phyloP scores from a whole-genome alignment of 2,888 invertebrate genomes.

The Papilio elwesi region DNA sequence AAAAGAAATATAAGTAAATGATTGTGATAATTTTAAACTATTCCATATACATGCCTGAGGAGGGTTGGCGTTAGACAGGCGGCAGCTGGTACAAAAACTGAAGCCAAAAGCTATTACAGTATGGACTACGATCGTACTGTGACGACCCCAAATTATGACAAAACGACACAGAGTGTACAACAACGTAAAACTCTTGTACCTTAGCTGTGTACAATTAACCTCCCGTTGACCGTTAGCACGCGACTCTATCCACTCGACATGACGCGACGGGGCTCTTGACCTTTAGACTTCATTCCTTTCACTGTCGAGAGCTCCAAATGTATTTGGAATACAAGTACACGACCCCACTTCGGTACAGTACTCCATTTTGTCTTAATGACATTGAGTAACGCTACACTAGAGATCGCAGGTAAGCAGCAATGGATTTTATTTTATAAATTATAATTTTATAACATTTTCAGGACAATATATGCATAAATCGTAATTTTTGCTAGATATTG shows the following conservation, averaged over 20 bases:
- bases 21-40: too few species aligned
- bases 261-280: conserved; percentile 34
- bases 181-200: neutral
- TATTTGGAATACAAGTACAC: conserved; percentile 11
- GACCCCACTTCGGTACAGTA: neutral
- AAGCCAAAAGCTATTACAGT: too few species aligned
- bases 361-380: neutral
- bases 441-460: neutral
- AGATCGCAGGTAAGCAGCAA: neutral
- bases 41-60: too few species aligned
- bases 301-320: conserved; percentile 4
- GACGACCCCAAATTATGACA: neutral
- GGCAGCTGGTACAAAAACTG: too few species aligned
- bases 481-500: neutral
- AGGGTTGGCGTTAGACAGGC: too few species aligned
- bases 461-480: neutral
- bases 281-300: conserved; percentile 19
- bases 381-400: neutral
- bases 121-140: neutral
- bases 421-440: neutral
- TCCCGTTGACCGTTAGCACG: conserved; percentile 34
- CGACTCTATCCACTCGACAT: conserved; percentile 25
- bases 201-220: conserved; percentile 24
- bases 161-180: neutral
- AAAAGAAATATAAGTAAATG: too few species aligned